Base-by-base conservation (phyloP, 2,797 vertebrate genomes). In the Lophotriccus pileatus region DNA sequence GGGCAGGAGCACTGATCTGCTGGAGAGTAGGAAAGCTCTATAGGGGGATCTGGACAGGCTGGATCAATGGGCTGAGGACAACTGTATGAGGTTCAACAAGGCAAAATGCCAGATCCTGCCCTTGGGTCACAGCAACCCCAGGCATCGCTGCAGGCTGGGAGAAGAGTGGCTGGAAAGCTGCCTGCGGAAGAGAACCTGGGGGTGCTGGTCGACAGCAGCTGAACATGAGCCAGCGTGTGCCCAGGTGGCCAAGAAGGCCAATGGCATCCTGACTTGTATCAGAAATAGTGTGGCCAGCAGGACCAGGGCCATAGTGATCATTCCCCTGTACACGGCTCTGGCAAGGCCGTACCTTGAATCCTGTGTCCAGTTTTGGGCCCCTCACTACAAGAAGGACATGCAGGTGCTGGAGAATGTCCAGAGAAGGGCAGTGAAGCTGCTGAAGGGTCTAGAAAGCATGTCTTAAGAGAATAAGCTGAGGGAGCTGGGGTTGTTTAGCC, bases 191-290 rank as follows among this genome's bases (percentile, higher is more conserved):
- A 85, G n/a, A 16, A 69, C 20, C 44, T 32, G 15, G 3, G 4
- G 5, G 7, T 44, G 17, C 10, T 74, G 17, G 10, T 0, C 0
- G 0, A 7, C 21, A 75, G 37, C 3, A 1, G 55, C 28, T 46
- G n/a, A 69, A 39, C 21, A 10, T 0, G 28, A 75, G 4, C 30
- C 56, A 39, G n/a, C 1, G 1, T 22, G 49, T 12, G 24, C 1
- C 14, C 69, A 63, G n/a, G 55, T 52, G 34, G 25, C 6, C 50
- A 46, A 70, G 50, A 9, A 46, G 30, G 30, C 34, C 58, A 47
- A 1, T 3, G 30, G 32, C 34, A 86, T 17, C 15, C 18, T 36
- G 34, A 25, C 13, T 12, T 55, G 19, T 0, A 22, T 19, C 19
- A 47, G 39, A 2, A 87, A 3, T 2, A 21, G 16, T 12, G 44